Evolutionary conservation across 2,797 vertebrate species (phyloP).

Genomic region (Squalus acanthias): DNA sequence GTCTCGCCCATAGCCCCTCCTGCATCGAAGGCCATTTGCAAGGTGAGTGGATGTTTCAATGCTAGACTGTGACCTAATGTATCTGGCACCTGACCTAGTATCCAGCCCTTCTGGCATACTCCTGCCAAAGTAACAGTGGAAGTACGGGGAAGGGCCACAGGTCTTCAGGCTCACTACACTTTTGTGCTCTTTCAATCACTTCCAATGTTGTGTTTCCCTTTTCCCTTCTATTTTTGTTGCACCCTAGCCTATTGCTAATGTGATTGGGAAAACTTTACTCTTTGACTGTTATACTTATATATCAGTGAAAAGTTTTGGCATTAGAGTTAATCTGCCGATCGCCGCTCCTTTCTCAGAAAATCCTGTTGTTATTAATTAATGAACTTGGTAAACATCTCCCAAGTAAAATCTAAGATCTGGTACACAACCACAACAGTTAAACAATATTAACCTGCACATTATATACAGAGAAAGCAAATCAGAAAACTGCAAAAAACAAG

Average conservation of each 20-base stretch:
- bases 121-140: background rate
- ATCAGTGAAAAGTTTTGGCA: background rate
- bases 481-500: background rate
- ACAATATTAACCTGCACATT: background rate
- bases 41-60: background rate
- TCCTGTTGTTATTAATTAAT: background rate
- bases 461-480: background rate
- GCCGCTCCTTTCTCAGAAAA: background rate
- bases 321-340: background rate
- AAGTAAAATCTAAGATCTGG: background rate
- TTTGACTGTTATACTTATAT: background rate
- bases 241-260: background rate
- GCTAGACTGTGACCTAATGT: background rate
- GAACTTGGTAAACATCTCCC: background rate
- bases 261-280: background rate
- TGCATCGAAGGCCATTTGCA: background rate
- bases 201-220: background rate
- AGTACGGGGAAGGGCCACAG: background rate
- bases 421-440: background rate
- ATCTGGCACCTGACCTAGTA: background rate
- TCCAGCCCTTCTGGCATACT: background rate
- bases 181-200: no score
- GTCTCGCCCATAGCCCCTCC: background rate
- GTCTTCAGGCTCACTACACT: no score
- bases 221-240: background rate